Evolutionary conservation across 2,113 vertebrate species (phyloP), one percentile per base, ranked within the genome.

Genomic region (Dipodomys spectabilis): DNA sequence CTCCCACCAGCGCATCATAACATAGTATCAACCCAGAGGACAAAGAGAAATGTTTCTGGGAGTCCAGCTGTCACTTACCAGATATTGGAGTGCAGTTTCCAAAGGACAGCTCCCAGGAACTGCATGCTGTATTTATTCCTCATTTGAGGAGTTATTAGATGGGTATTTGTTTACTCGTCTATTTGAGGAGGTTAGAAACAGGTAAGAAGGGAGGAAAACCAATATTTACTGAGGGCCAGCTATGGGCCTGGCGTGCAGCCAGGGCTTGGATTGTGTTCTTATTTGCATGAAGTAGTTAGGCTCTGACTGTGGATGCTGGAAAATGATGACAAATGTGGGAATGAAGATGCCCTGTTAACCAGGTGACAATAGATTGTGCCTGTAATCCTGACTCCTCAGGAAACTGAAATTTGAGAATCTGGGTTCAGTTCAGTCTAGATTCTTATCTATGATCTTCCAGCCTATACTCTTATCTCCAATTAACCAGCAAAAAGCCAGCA

Each of bases 11-110:
- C 18, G 11, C 27, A 6, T 73, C 32, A 32, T 16, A 1, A 7
- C 1, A 3, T 0, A 0, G 1, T 0, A 2, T 20, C 20, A 22
- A 25, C 1, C 32, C 1, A 2, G 44, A 0, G 12, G 78, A 32
- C 28, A 87, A 35, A 60, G 0, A 72, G 30, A 20, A 19, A 22
- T 12, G 75, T 28, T 67, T 53, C 65, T 22, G 62, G 23, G 69
- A 71, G 67, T 6, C 39, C 39, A 22, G 35, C 25, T 45, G 49
- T 49, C 49, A 49, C 49, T 12, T 49, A 49, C 49, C 12, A 12
- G 49, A 49, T 49, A 12, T 49, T 49, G 49, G 12, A 49, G 49
- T 49, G 49, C 49, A 49, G 12, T 49, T 49, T 49, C 49, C 49
- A 49, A 49, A 49, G 49, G 49, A 1, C 49, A 49, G 8, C 12